These are phyloP conservation scores for Bubo blakistoni DNA, from an alignment of 2,113 vertebrate genomes.

Conservation along the genomic window DNA sequence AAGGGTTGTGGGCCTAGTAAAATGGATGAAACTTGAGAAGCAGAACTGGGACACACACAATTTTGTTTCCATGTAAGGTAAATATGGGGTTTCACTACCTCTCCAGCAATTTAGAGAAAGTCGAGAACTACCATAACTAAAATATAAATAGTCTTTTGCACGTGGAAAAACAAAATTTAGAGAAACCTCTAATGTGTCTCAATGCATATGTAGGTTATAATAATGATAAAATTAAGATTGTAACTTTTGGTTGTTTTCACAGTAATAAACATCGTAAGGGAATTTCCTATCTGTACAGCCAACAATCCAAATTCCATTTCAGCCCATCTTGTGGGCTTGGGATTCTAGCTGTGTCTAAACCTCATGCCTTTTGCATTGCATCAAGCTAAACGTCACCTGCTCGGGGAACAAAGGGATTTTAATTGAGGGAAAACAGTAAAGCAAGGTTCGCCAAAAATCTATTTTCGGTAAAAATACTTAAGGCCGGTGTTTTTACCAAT, in stretches of 20 bases:
- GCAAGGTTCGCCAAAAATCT: not conserved
- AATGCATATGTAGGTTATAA: not conserved
- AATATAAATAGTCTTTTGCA: not conserved
- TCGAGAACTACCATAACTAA: not conserved
- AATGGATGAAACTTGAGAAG: not conserved
- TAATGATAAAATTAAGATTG: not conserved
- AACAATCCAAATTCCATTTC: not conserved
- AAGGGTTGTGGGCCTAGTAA: not conserved
- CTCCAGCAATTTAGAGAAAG: not conserved
- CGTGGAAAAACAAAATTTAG: not conserved
- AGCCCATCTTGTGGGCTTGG: not conserved
- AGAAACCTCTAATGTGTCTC: not conserved
- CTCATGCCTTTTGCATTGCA: not conserved
- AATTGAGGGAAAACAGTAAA: not conserved
- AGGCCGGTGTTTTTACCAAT: not conserved
- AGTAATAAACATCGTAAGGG: not conserved
- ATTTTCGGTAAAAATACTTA: conserved; percentile 3
- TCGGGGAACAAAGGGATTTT: not conserved
- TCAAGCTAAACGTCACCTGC: not conserved
- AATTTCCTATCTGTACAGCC: not conserved
- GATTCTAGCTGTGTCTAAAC: not conserved
- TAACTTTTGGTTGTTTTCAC: not conserved
- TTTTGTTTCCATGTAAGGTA: not conserved
- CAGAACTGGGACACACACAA: not conserved
- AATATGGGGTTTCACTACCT: not conserved